These are phyloP conservation scores for Troides aeacus DNA, from an alignment of 2,888 invertebrate species.

Conservation along the genomic window DNA sequence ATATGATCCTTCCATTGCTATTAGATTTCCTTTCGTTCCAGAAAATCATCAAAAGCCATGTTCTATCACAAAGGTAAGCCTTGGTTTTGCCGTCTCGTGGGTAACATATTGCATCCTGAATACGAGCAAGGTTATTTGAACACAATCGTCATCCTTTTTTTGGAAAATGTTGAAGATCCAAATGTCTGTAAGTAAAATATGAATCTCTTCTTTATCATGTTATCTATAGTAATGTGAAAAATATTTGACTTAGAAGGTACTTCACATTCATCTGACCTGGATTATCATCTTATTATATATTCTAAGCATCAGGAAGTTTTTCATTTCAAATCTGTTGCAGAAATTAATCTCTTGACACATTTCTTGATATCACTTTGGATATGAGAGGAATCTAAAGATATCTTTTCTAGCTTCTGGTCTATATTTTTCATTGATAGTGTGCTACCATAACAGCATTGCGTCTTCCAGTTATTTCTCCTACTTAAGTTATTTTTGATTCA, in stretches of 20 bases:
- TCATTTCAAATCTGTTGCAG: no score
- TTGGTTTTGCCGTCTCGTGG: slow-evolving; percentile 40
- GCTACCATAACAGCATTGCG: no score
- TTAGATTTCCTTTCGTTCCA: slow-evolving; percentile 33
- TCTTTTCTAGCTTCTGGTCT: no score
- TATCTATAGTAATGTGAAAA: background rate
- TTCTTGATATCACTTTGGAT: no score
- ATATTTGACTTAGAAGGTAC: no score
- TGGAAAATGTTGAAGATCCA: slow-evolving; percentile 33
- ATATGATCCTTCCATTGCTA: background rate
- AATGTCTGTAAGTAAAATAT: slow-evolving; percentile 26
- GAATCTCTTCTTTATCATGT: background rate
- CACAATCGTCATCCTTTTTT: slow-evolving; percentile 52
- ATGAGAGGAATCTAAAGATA: no score
- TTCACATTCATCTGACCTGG: no score
- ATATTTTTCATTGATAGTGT: no score
- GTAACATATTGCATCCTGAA: slow-evolving; percentile 53
- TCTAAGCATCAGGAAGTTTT: no score
- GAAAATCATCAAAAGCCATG: slow-evolving; percentile 49
- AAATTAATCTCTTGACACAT: no score
- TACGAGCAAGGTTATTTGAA: slow-evolving; percentile 45
- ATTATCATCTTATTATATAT: no score
- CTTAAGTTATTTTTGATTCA: background rate
- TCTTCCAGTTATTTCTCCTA: no score
- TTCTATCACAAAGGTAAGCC: slow-evolving; percentile 45